phyloP scores from a whole-genome alignment of 1,140 invertebrate genomes.

The Drosophila fuyamai region DNA sequence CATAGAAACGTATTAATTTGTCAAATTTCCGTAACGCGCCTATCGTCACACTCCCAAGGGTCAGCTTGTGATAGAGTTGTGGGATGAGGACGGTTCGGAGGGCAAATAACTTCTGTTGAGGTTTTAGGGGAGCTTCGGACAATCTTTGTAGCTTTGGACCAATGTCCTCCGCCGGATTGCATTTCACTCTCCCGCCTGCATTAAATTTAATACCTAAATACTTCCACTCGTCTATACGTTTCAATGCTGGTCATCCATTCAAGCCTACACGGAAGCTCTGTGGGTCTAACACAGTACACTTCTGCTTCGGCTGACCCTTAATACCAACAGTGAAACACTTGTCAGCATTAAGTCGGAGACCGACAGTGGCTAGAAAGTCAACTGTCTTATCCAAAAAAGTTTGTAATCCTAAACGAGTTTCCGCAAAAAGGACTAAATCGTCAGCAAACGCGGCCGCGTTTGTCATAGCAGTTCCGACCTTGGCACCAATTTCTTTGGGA shows the following conservation, averaged over 20 bases:
- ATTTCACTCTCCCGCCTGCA: background rate
- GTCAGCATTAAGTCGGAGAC: background rate
- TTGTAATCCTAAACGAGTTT: background rate
- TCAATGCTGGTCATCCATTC: background rate
- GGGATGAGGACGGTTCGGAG: background rate
- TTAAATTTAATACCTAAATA: slow-evolving; percentile 2
- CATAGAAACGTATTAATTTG: too few species aligned
- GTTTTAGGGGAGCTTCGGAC: background rate
- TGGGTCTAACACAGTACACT: background rate
- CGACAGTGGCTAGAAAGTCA: background rate
- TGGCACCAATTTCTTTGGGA: background rate
- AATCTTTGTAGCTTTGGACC: slow-evolving; percentile 3
- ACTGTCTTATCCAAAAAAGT: background rate
- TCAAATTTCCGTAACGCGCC: too few species aligned
- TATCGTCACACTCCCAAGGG: too few species aligned
- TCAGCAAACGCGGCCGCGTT: slow-evolving; percentile 14
- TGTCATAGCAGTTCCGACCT: slow-evolving; percentile 19
- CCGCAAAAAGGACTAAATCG: background rate
- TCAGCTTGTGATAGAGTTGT: background rate
- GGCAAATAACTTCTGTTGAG: too few species aligned
- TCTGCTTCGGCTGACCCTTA: background rate
- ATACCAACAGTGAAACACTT: background rate
- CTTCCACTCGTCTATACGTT: slow-evolving; percentile 12
- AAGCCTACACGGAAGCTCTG: background rate
- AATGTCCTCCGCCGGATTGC: slow-evolving; percentile 4